Conservation (phyloP, 2,888 invertebrate genomes). For the Temnothorax rugatulus region DNA sequence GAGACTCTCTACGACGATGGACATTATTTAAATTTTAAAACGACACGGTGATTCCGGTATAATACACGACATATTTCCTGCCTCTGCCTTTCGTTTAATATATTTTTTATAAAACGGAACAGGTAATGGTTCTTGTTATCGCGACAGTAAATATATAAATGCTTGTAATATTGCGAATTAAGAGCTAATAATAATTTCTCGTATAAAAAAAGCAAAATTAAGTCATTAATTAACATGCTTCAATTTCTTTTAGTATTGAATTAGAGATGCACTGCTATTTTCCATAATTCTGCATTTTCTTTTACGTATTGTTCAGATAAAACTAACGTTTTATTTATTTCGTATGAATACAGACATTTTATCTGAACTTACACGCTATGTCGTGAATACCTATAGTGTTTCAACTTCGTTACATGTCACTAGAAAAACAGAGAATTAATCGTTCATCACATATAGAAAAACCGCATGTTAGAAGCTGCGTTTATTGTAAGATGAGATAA, state of each 20-base stretch:
- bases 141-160: neutral
- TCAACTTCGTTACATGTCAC: neutral
- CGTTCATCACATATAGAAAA: neutral
- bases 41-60: conserved; percentile 38
- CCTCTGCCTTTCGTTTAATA: conserved; percentile 1
- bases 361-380: neutral
- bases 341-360: neutral
- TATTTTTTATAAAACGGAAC: conserved; percentile 6
- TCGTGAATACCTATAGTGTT: neutral
- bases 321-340: neutral
- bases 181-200: neutral
- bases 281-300: neutral
- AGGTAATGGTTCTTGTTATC: neutral
- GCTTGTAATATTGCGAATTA: neutral
- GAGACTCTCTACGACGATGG: conserved; percentile 18
- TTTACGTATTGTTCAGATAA: neutral
- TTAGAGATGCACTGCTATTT: neutral
- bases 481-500: neutral
- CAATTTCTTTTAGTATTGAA: neutral
- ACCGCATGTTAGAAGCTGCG: neutral
- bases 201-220: neutral
- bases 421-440: neutral
- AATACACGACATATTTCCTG: conserved; percentile 15
- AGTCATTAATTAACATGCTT: neutral
- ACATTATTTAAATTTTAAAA: conserved; percentile 46